A percentile compares a stretch with the other conserved stretches of the same genome.
Conservation (phyloP, 2,888 invertebrate genomes). For the Drosophila niveifrons region DNA sequence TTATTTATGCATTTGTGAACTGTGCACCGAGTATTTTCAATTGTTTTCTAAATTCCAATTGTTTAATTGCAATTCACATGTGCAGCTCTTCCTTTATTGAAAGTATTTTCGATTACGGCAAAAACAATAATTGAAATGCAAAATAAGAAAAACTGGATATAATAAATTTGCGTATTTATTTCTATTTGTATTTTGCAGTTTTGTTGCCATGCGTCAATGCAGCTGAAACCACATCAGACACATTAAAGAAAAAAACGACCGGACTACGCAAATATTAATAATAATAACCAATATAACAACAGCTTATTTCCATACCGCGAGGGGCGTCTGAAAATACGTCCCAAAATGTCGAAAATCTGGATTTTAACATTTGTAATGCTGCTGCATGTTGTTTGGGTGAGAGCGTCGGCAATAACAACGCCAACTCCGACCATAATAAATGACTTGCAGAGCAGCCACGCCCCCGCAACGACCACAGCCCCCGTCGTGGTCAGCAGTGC, state of each 20-base stretch:
- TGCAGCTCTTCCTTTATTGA: neutral
- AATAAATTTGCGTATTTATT: neutral
- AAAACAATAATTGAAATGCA: neutral
- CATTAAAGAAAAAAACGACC: slow-evolving; percentile 4
- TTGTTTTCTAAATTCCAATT: neutral
- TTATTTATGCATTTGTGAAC: slow-evolving; percentile 35
- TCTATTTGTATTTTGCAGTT: slow-evolving; percentile 11
- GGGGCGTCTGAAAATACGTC: slow-evolving; percentile 24
- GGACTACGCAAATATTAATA: slow-evolving; percentile 21
- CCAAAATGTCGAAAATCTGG: slow-evolving; percentile 75
- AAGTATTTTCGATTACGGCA: neutral
- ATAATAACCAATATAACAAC: slow-evolving; percentile 23
- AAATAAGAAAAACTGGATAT: neutral
- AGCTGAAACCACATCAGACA: slow-evolving; percentile 25
- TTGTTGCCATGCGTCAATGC: slow-evolving; percentile 20
- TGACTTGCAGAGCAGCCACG: slow-evolving; percentile 56
- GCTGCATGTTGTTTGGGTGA: slow-evolving; percentile 40
- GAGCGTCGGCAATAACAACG: slow-evolving; percentile 32
- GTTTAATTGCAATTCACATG: neutral
- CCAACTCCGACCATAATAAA: slow-evolving; percentile 55
- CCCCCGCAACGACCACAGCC: slow-evolving; percentile 32
- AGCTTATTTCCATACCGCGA: slow-evolving; percentile 18
- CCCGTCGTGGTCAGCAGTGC: slow-evolving; percentile 33
- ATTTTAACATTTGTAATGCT: slow-evolving; percentile 77
- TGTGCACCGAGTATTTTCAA: neutral